A percentile compares a stretch with the other conserved stretches of the same genome.
phyloP scores from a whole-genome alignment of 1,140 invertebrate species.

The Drosophila funebris region DNA sequence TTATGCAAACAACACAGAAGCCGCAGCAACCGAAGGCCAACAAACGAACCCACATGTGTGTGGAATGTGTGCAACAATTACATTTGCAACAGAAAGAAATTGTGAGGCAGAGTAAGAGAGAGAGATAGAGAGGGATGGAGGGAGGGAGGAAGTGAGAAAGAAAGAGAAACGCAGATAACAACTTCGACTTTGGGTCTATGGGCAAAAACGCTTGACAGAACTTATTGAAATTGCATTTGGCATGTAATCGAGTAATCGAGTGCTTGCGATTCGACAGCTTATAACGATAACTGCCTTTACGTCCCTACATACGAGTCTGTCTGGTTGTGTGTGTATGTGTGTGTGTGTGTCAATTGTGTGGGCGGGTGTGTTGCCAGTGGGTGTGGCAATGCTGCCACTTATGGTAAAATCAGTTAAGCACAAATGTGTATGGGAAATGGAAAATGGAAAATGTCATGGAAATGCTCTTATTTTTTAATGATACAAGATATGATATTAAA shows the following conservation, averaged over 20 bases:
- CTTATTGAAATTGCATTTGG: slow-evolving; percentile 50
- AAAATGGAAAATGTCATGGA: not conserved
- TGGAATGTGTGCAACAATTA: slow-evolving; percentile 10
- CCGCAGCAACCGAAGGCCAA: slow-evolving; percentile 4
- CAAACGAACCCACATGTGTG: slow-evolving; percentile 1
- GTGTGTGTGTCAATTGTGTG: not conserved
- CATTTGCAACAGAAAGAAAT: not conserved
- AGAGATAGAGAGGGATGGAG: not conserved
- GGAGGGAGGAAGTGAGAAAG: not conserved
- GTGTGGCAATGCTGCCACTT: not conserved
- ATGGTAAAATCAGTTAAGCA: not conserved
- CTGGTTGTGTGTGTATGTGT: not conserved
- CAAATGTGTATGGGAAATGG: not conserved
- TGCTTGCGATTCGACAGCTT: slow-evolving; percentile 28
- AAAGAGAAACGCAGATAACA: not conserved
- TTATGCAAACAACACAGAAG: slow-evolving; percentile 31
- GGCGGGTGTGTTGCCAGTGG: not conserved
- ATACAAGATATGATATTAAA: not conserved
- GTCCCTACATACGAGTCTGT: too few species aligned
- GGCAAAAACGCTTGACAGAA: slow-evolving; percentile 28
- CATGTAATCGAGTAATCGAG: slow-evolving; percentile 41
- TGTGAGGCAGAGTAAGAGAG: not conserved
- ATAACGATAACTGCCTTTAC: slow-evolving; percentile 12
- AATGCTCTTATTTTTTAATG: not conserved
- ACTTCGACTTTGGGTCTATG: slow-evolving; percentile 13